Base-by-base conservation (phyloP, 2,113 vertebrate genomes). In the Myotis brandtii region DNA sequence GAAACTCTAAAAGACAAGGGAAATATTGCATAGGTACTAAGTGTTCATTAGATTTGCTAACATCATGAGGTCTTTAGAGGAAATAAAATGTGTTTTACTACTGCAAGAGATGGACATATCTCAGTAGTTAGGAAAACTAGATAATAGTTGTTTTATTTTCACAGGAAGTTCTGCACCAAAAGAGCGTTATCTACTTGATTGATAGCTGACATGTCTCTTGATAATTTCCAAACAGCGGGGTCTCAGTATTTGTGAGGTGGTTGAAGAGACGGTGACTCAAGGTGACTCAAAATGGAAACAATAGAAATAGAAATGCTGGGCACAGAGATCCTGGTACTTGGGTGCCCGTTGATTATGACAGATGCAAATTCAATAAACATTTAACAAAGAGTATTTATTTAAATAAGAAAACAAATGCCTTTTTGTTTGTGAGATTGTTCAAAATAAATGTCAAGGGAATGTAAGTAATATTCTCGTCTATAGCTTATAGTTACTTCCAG, bases 401-500 rank as follows among this genome's bases (percentile, higher is more conserved):
- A 4, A 59, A 67, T 75, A 93, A 50, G n/a, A 34, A 84, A 94
- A 40, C 46, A 82, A 89, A 80, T 25, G n/a, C 52, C 48, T 77
- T 59, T 85, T 75, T 48, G 27, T 84, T 86, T 86, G 62, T 6
- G 34, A 86, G 69, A 84, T 37, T 59, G 23, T 37, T 82, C 34
- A 25, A 89, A 70, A 23, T 17, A 40, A 73, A 21, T 52, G 85
- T 56, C 81, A 79, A 75, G 12, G 37, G 76, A n/a, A 27, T 37
- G 6, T 21, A 79, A 73, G 70, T 67, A n/a, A 54, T 16, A 0
- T 32, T 32, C 8, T 84, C 52, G 52, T 52, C 70, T 54, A 0
- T 96, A 11, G 14, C 86, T 52, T 52, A 73, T 62, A 72, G 97
- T 79, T 73, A 95, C 92, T 25, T 40, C 83, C 18, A 79, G 17